phyloP scores from a whole-genome alignment of 1,140 invertebrate species.

The Chlorops oryzae region DNA sequence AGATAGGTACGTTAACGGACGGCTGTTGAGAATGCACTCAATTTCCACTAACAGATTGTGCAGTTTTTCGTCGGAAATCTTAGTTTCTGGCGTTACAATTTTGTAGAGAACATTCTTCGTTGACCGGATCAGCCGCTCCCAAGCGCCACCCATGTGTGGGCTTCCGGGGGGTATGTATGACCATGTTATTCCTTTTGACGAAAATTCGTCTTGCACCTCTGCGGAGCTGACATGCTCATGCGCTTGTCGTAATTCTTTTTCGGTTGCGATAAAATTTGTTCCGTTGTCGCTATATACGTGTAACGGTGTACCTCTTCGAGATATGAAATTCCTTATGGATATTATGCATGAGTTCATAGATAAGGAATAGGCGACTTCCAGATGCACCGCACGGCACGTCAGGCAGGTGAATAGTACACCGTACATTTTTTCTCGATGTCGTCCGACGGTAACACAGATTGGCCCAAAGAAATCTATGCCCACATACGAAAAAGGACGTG shows the following conservation, averaged over 20 bases:
- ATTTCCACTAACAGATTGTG: neutral
- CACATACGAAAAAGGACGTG: no score
- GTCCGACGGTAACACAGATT: no score
- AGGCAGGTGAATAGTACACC: no score
- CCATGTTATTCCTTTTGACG: conserved; percentile 15
- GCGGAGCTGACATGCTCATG: neutral
- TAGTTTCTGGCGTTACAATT: neutral
- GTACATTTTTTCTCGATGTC: no score
- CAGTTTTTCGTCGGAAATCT: neutral
- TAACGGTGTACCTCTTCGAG: no score
- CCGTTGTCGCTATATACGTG: conserved; percentile 1
- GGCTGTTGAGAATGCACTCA: neutral
- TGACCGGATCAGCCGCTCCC: conserved; percentile 18
- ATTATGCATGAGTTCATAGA: conserved; percentile 8
- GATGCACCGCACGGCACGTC: conserved; percentile 24
- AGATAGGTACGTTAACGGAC: neutral
- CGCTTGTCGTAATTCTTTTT: neutral
- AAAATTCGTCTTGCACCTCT: neutral
- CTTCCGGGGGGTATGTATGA: conserved; percentile 20
- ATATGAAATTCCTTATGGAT: neutral
- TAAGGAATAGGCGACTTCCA: conserved; percentile 11
- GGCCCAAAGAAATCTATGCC: no score
- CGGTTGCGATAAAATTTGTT: conserved; percentile 4
- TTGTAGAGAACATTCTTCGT: conserved; percentile 11
- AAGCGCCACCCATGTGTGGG: conserved; percentile 25